Conservation (phyloP, 2,113 vertebrate genomes). For the Poecile atricapillus region DNA sequence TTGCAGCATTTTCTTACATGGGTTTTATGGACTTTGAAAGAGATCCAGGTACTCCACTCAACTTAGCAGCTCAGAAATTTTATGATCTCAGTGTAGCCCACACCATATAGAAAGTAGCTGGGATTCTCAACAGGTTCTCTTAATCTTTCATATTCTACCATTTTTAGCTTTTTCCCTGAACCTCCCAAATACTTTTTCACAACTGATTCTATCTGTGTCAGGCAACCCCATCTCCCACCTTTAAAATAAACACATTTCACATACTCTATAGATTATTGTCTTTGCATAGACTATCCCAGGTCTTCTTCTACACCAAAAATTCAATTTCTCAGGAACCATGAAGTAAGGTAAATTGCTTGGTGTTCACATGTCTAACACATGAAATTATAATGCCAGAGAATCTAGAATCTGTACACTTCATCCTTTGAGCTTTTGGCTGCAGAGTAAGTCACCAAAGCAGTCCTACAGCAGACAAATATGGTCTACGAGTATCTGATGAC, state of each 20-base stretch:
- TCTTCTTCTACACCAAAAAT: neutral
- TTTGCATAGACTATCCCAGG: neutral
- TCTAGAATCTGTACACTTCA: neutral
- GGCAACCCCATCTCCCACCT: neutral
- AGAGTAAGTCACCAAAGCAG: neutral
- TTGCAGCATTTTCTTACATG: neutral
- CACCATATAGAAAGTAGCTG: neutral
- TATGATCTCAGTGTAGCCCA: neutral
- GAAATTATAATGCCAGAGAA: neutral
- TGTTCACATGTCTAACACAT: rapidly evolving
- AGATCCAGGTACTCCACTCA: neutral
- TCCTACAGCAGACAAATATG: neutral
- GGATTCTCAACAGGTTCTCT: neutral
- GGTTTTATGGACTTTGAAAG: neutral
- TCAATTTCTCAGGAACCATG: neutral
- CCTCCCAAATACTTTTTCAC: neutral
- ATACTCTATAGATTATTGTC: neutral
- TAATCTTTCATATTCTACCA: neutral
- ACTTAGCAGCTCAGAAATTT: neutral
- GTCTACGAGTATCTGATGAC: neutral
- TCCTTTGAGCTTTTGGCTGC: neutral
- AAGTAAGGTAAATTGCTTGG: neutral
- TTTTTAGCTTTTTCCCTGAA: neutral
- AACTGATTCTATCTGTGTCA: neutral
- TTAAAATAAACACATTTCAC: neutral